Evolutionary conservation across 2,113 vertebrate genomes (phyloP), one percentile per base, ranked within the genome.

Genomic region (Ailurus styani): DNA sequence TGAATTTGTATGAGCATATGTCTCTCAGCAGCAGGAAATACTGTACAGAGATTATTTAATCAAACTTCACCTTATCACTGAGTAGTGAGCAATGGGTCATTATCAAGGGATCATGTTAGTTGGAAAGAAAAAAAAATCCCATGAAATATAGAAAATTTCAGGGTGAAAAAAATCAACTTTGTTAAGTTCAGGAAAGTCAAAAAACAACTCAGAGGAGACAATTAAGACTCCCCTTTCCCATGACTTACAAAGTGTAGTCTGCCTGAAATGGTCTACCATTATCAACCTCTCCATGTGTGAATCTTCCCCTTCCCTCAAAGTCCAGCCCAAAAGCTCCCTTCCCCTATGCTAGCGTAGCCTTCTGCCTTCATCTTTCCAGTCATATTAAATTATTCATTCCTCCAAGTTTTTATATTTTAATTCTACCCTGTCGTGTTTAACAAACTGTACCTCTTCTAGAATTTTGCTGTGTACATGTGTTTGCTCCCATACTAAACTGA

Each of bases 1-100:
- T 57, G 31, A 66, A 45, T 96, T 97, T 54, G 78, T 34, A 75
- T 15, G 82, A 93, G 52, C 27, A 11, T 84, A 17, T 77, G 25
- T 93, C 78, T 89, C 85, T 72, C 27, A 45, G 90, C 17, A 91
- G 72, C 42, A 72, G 27, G 11, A 13, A 40, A 12, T 23, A 40
- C 29, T 23, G 0, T 57, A 66, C 7, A 91, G 55, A 72, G 60
- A 79, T 40, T 40, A 86, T 64, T 78, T 92, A 87, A 87, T 55
- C 47, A 89, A 77, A 75, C 37, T 29, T 57, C 20, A 81, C 11
- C 9, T 93, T 79, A 87, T 82, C 52, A 50, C 25, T 62, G 21
- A 7, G 72, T 2, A 78, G 23, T 31, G 62, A n/a, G 50, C 47
- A 87, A 87, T 6, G 15, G 40, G 25, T 42, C 34, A 57, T 64